These are phyloP conservation scores for Gymnopithys bicolor DNA, from an alignment of 2,797 vertebrate species.

Conservation along the genomic window DNA sequence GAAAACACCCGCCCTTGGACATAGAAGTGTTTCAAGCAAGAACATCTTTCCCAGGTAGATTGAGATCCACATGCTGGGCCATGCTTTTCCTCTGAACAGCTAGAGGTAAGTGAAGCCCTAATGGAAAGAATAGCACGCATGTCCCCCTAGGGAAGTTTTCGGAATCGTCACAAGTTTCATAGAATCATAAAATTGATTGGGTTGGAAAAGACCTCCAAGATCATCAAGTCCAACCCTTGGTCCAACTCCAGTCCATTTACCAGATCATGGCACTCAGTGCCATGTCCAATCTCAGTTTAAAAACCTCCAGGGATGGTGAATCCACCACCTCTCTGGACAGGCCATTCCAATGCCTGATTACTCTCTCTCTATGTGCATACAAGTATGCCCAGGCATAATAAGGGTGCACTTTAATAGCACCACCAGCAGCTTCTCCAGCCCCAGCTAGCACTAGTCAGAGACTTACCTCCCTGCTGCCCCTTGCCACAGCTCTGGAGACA, in stretches of 20 bases:
- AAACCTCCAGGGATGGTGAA: too few species aligned
- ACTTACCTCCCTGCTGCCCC: background rate
- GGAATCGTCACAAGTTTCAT: background rate
- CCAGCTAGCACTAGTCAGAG: background rate
- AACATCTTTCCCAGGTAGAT: background rate
- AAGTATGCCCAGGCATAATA: background rate
- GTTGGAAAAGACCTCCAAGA: too few species aligned
- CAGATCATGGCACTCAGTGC: too few species aligned
- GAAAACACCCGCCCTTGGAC: background rate
- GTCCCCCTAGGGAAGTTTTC: background rate
- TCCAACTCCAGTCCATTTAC: too few species aligned
- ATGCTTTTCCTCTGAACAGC: background rate
- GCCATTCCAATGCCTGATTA: too few species aligned
- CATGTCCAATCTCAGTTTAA: too few species aligned
- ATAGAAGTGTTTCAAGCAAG: background rate
- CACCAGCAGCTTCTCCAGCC: background rate
- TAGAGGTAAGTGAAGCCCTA: background rate
- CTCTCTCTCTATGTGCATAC: too few species aligned
- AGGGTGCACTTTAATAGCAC: background rate
- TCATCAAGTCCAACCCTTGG: too few species aligned
- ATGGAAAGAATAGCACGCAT: background rate
- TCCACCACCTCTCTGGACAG: too few species aligned
- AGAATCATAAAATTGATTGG: too few species aligned
- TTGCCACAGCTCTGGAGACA: background rate
- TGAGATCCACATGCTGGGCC: background rate